Evolutionary conservation across 2,888 invertebrate species (phyloP).

Genomic region (Temnothorax ravouxi): DNA sequence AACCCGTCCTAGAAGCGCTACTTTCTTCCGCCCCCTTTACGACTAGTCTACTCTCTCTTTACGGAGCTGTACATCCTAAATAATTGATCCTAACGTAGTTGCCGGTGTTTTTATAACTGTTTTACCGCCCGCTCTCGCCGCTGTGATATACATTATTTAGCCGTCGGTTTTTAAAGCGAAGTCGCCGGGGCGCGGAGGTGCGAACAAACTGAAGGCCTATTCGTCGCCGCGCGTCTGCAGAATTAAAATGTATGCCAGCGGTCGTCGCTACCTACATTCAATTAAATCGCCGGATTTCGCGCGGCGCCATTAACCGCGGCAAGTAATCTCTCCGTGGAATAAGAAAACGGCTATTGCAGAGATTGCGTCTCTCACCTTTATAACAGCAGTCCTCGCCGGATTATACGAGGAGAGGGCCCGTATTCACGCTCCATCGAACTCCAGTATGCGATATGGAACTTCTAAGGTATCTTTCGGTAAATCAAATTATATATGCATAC

Average conservation of each 20-base stretch:
- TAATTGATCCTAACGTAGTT: slow-evolving; percentile 86
- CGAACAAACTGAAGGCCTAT: slow-evolving; percentile 68
- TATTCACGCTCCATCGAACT: not conserved
- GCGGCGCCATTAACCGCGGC: slow-evolving; percentile 31
- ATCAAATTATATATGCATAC: slow-evolving; percentile 1
- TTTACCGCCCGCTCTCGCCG: slow-evolving; percentile 83
- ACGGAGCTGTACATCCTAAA: slow-evolving; percentile 83
- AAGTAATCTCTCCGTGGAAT: slow-evolving; percentile 40
- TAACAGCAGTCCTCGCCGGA: not conserved
- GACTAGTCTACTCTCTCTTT: slow-evolving; percentile 83
- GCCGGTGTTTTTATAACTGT: slow-evolving; percentile 86
- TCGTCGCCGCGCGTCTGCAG: slow-evolving; percentile 52
- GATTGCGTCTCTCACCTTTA: slow-evolving; percentile 18
- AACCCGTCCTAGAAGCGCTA: slow-evolving; percentile 71
- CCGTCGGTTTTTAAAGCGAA: slow-evolving; percentile 82
- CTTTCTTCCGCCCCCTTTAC: slow-evolving; percentile 82
- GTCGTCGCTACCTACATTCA: slow-evolving; percentile 38
- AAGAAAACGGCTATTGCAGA: slow-evolving; percentile 41
- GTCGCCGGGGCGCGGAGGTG: slow-evolving; percentile 70
- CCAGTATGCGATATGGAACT: not conserved
- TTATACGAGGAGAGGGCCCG: not conserved
- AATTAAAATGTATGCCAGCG: slow-evolving; percentile 58
- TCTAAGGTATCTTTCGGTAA: not conserved
- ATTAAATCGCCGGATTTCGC: slow-evolving; percentile 48
- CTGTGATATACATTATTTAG: slow-evolving; percentile 82